These are phyloP conservation scores for Ethmia dodecea DNA, from an alignment of 2,888 invertebrate species.

Conservation along the genomic window DNA sequence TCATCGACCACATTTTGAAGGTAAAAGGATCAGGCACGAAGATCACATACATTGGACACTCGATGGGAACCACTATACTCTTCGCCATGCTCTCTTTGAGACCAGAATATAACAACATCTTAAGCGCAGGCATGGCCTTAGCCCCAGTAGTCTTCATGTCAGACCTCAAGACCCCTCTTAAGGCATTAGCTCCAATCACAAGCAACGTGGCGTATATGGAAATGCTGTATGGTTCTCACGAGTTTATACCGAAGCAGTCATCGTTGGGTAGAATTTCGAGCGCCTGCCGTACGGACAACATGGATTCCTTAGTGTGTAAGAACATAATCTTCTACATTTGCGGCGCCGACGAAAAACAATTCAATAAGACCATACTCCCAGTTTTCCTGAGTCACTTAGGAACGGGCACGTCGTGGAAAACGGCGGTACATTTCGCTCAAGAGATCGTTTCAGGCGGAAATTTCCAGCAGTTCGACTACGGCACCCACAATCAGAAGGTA, in stretches of 20 bases:
- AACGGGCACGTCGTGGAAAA: constrained; percentile 86
- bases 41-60: constrained; percentile 90
- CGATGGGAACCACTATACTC: constrained; percentile 91
- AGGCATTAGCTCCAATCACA: constrained; percentile 80
- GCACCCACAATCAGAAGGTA: constrained; percentile 68
- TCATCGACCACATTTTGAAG: constrained; percentile 80
- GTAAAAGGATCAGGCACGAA: constrained; percentile 43
- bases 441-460: constrained; percentile 65
- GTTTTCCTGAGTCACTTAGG: constrained; percentile 83
- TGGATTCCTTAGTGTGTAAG: constrained; percentile 80
- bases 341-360: constrained; percentile 83
- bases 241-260: constrained; percentile 83
- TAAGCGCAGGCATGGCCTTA: constrained; percentile 81
- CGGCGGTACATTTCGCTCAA: constrained; percentile 83
- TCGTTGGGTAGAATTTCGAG: constrained; percentile 75
- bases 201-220: constrained; percentile 78
- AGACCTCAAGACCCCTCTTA: constrained; percentile 81
- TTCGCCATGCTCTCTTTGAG: constrained; percentile 82
- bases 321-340: constrained; percentile 83
- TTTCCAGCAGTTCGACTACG: constrained; percentile 85
- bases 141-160: constrained; percentile 83
- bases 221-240: constrained; percentile 80
- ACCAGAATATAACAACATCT: constrained; percentile 81
- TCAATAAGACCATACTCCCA: constrained; percentile 83
- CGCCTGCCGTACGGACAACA: constrained; percentile 72